A percentile compares a stretch with the other conserved stretches of the same genome.
Conservation (phyloP, 2,888 invertebrate species). For the Xestia xanthographa region DNA sequence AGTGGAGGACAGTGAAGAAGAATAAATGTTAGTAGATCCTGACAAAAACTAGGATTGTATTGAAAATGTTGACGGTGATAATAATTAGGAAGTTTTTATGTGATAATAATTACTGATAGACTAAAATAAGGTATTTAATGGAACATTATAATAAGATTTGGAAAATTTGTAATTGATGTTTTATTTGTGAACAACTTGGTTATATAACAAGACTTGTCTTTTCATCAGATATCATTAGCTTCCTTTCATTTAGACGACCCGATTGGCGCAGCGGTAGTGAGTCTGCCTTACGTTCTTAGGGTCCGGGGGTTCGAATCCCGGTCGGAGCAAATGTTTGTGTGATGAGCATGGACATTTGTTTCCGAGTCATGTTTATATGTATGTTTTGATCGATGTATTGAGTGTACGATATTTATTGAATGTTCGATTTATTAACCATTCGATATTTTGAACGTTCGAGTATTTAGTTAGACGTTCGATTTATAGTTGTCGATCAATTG, state of each 20-base stretch:
- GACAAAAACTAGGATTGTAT: neutral
- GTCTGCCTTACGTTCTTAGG: too few relatives aligned
- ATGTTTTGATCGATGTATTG: too few relatives aligned
- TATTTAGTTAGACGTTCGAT: too few relatives aligned
- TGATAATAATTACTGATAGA: slow-evolving; percentile 26
- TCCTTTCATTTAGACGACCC: neutral
- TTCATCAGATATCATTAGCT: neutral
- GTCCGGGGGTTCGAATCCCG: too few relatives aligned
- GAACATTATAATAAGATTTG: slow-evolving; percentile 16
- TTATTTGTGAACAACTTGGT: slow-evolving; percentile 8
- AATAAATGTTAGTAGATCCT: slow-evolving; percentile 28
- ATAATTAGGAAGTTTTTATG: slow-evolving; percentile 26
- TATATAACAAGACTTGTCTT: neutral
- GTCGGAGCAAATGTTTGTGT: too few relatives aligned
- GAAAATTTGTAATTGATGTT: slow-evolving; percentile 32
- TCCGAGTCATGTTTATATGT: too few relatives aligned
- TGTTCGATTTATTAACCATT: too few relatives aligned
- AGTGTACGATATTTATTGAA: too few relatives aligned
- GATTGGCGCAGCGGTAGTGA: too few relatives aligned
- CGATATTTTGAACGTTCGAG: too few relatives aligned
- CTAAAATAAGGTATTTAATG: slow-evolving; percentile 48
- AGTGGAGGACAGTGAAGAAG: slow-evolving; percentile 66
- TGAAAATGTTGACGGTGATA: neutral
- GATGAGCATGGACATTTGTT: too few relatives aligned
- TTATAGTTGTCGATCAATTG: too few relatives aligned